Conservation (phyloP, 2,113 vertebrate species). For the Chaetodon auriga region DNA sequence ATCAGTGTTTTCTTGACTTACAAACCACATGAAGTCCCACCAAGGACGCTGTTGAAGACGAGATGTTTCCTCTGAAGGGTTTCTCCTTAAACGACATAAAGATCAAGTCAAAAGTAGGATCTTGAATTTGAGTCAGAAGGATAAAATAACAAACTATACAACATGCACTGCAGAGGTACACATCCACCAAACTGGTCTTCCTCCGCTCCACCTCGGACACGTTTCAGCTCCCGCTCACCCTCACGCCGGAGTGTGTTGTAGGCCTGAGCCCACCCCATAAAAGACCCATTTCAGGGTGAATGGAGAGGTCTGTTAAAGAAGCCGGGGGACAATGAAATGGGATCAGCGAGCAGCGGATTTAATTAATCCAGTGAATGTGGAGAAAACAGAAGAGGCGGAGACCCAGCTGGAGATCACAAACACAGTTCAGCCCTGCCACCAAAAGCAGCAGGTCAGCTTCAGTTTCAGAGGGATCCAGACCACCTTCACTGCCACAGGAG, state of each 20-base stretch:
- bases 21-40: background rate
- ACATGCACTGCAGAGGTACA: background rate
- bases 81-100: background rate
- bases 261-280: conserved; percentile 10
- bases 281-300: conserved; percentile 55
- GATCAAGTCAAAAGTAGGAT: background rate
- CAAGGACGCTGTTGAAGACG: background rate
- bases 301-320: conserved; percentile 56
- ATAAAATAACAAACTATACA: too few species aligned
- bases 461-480: conserved; percentile 42
- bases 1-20: too few species aligned
- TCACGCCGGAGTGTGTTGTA: background rate
- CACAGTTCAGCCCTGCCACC: conserved; percentile 33
- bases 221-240: conserved; percentile 23
- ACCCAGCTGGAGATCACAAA: conserved; percentile 60
- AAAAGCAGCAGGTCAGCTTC: conserved; percentile 25
- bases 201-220: background rate
- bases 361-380: conserved; percentile 69
- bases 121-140: too few species aligned
- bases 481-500: background rate
- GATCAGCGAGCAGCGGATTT: conserved; percentile 62
- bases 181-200: background rate
- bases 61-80: background rate
- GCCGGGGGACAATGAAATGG: conserved; percentile 70
- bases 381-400: conserved; percentile 53